Evolutionary conservation across 2,113 vertebrate genomes (phyloP).

Genomic region (Muscicapa adusta): DNA sequence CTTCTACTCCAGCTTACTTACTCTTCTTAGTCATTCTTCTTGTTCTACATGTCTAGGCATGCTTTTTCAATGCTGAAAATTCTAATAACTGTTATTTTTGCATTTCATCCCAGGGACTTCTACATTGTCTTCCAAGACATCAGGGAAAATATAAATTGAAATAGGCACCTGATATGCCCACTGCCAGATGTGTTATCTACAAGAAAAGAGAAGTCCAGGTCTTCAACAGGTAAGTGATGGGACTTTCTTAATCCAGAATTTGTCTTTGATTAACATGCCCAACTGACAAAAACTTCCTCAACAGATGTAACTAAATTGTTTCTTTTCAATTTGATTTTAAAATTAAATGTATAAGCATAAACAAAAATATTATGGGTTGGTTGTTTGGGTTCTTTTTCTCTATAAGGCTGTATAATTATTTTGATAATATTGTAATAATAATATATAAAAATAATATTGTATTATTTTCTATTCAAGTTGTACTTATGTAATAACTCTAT

Average conservation of each 20-base stretch:
- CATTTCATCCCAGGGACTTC: background rate
- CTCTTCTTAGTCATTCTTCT: background rate
- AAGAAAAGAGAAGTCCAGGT: background rate
- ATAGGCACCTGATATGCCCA: background rate
- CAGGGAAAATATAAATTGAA: background rate
- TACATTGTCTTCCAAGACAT: background rate
- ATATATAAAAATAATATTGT: no score
- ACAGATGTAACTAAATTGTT: background rate
- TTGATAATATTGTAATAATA: no score
- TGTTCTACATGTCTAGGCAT: background rate
- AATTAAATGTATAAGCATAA: background rate
- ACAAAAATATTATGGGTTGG: fast-evolving
- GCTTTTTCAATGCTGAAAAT: background rate
- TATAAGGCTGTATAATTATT: background rate
- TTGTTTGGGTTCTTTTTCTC: background rate
- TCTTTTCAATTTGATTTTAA: background rate
- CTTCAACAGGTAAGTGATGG: background rate
- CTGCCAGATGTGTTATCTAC: background rate
- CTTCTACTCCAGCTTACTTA: background rate
- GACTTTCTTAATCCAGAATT: background rate
- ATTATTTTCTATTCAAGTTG: background rate
- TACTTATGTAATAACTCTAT: background rate
- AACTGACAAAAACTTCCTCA: background rate
- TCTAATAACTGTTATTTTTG: background rate
- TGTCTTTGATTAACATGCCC: background rate